These are phyloP conservation scores for Campylorhamphus procurvoides DNA, from an alignment of 2,113 vertebrate species.

Conservation along the genomic window DNA sequence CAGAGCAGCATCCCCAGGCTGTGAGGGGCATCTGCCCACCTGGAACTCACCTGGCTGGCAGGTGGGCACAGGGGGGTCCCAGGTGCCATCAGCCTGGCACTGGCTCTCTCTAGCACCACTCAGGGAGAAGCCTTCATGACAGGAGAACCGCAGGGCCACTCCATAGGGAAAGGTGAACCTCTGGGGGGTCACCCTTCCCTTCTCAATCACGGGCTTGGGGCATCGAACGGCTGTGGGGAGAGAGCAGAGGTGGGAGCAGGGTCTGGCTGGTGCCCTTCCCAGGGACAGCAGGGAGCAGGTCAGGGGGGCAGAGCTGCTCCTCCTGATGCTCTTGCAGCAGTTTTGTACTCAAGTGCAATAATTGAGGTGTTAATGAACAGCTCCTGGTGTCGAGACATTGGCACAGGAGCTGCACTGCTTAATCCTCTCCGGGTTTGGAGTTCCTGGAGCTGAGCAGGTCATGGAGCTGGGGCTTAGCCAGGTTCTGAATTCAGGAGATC, in stretches of 20 bases:
- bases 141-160: conserved; percentile 19
- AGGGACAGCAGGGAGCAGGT: rapidly evolving
- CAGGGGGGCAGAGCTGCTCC: background rate
- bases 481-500: background rate
- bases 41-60: conserved; percentile 59
- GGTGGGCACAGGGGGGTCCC: conserved; percentile 49
- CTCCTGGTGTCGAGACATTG: background rate
- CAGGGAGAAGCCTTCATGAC: background rate
- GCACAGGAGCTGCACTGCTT: background rate
- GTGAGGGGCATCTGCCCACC: background rate
- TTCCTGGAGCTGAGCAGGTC: background rate
- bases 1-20: background rate
- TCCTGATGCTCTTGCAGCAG: background rate
- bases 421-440: background rate
- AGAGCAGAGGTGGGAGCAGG: background rate
- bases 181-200: background rate
- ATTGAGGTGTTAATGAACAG: background rate
- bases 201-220: conserved; percentile 29
- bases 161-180: background rate
- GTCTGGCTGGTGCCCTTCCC: background rate
- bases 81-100: conserved; percentile 28
- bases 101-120: conserved; percentile 5
- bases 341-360: background rate
- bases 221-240: conserved; percentile 56
- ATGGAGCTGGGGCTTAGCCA: background rate